Base-by-base conservation (phyloP, 2,113 vertebrate genomes). In the Thinocorus orbignyianus region DNA sequence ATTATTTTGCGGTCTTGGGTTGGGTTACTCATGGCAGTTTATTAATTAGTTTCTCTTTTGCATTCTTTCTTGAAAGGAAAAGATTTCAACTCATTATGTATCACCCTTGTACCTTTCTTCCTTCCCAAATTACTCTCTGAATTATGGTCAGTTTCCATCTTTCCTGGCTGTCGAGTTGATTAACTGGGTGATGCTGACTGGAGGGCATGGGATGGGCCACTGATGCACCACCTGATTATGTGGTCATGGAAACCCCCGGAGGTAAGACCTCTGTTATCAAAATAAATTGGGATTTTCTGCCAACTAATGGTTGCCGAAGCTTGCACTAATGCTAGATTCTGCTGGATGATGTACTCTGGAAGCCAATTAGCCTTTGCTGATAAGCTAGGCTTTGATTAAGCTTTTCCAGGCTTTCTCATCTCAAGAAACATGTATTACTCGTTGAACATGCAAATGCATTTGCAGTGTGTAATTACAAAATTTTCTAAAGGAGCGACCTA, bases 231-330 rank as follows among this genome's bases (percentile, higher is more conserved):
- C 94, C 96, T 98, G 97, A 98, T 97, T 86, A 93, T 94, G 95
- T 97, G 96, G 88, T 97, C 97, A 97, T 98, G 94, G 97, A 97
- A 98, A 97, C 90, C 96, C 92, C 95, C 3, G 69, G 81, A 92
- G 95, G 94, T 96, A 95, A 83, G 94, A 92, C 84, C 94, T 97
- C 81, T 95, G 93, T 97, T 97, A 97, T 93, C 96, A 97, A 97
- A 98, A 97, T 97, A 98, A 98, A 98, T 98, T 88, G 94, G 96
- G 97, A 97, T 98, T 98, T 97, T 98, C 94, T 98, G 96, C 93
- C 94, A 97, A 95, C 93, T 98, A 95, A 94, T 95, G 96, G 96
- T 97, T 97, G 95, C 93, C 69, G 30, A 97, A 98, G 97, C 97
- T 97, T 97, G 92, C 58, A 13, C 88, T 94, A 77, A 95, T 90